Conservation (phyloP, 2,888 invertebrate genomes). For the Entomobrya multifasciata region DNA sequence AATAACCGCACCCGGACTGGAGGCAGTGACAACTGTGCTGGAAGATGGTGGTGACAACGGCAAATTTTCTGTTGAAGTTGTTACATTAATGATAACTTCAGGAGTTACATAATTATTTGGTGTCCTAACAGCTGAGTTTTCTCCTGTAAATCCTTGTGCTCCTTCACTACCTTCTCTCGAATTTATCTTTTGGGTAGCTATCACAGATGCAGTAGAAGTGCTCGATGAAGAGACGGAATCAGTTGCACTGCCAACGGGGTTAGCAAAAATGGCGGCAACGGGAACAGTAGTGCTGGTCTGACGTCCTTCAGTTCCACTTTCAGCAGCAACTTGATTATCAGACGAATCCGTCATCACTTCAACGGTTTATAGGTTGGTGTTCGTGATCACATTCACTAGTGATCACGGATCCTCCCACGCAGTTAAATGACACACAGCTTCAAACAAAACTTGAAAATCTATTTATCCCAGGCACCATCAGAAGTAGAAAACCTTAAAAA, state of each 20-base stretch:
- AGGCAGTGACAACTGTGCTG: background rate
- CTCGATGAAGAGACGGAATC: too few species aligned
- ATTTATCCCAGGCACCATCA: background rate
- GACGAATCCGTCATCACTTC: conserved; percentile 66
- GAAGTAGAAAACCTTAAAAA: background rate
- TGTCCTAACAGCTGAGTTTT: background rate
- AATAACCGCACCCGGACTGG: background rate
- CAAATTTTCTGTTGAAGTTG: background rate
- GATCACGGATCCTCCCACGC: conserved; percentile 27
- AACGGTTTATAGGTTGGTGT: background rate
- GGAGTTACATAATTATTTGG: background rate
- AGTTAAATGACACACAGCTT: background rate
- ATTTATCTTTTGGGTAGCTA: too few species aligned
- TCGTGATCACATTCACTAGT: conserved; percentile 62
- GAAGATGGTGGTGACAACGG: background rate
- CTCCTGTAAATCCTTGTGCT: too few species aligned
- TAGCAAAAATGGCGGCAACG: background rate
- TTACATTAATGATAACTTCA: background rate
- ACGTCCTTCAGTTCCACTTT: conserved; percentile 13
- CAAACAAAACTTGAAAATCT: background rate
- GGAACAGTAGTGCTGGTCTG: background rate
- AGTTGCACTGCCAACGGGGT: background rate
- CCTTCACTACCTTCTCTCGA: background rate
- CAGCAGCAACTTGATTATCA: conserved; percentile 9
- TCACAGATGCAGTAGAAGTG: too few species aligned